These are phyloP conservation scores for Maniola jurtina DNA, from an alignment of 1,140 invertebrate species.

Conservation along the genomic window DNA sequence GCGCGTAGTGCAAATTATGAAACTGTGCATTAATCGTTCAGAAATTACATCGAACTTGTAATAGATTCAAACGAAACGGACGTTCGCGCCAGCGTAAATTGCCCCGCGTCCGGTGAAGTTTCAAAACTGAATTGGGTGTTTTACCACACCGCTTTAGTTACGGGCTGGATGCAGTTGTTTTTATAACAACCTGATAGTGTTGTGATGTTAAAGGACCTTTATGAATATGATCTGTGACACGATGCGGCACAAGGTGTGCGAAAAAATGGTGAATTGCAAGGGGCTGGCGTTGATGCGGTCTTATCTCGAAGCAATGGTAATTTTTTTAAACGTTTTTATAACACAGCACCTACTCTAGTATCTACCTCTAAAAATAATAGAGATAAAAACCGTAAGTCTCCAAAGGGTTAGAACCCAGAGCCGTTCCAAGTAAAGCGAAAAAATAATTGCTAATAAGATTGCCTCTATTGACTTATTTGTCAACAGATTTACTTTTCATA, in stretches of 20 bases:
- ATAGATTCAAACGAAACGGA: slow-evolving; percentile 34
- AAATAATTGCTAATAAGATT: too few species aligned
- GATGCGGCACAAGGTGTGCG: slow-evolving; percentile 57
- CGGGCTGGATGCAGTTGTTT: slow-evolving; percentile 41
- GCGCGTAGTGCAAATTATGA: slow-evolving; percentile 18
- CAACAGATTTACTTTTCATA: too few species aligned
- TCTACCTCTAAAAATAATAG: too few species aligned
- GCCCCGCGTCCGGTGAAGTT: slow-evolving; percentile 60
- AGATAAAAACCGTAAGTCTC: too few species aligned
- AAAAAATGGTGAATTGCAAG: slow-evolving; percentile 65
- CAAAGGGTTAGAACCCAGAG: too few species aligned
- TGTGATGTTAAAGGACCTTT: slow-evolving; percentile 19
- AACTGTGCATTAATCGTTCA: slow-evolving; percentile 24
- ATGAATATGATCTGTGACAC: slow-evolving; percentile 59
- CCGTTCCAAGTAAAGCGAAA: too few species aligned
- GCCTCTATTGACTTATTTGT: too few species aligned
- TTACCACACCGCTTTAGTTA: slow-evolving; percentile 38
- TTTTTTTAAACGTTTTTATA: not conserved
- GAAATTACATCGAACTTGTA: slow-evolving; percentile 27
- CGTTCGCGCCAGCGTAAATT: slow-evolving; percentile 45
- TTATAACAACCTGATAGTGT: slow-evolving; percentile 23
- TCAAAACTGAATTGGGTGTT: slow-evolving; percentile 55
- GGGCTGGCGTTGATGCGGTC: slow-evolving; percentile 59
- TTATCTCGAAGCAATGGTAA: slow-evolving; percentile 63
- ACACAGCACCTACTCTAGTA: not conserved